phyloP scores from a whole-genome alignment of 2,888 invertebrate species.

The Synanthedon tipuliformis region DNA sequence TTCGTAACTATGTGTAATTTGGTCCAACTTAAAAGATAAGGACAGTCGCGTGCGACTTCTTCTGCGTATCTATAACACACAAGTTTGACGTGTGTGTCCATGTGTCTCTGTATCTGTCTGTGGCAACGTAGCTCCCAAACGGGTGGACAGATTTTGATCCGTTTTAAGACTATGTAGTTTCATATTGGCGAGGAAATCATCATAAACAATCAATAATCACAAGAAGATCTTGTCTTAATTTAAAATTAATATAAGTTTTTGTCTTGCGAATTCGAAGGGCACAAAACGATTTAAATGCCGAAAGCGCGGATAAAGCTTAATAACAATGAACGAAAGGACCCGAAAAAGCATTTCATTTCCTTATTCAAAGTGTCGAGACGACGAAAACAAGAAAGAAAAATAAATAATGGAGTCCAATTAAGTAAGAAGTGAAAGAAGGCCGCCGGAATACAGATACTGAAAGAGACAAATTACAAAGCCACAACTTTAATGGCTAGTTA shows the following conservation, averaged over 20 bases:
- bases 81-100: no score
- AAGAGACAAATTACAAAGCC: constrained; percentile 2
- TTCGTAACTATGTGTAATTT: no score
- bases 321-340: constrained; percentile 22
- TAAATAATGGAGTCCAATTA: constrained; percentile 50
- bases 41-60: no score
- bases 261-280: background rate
- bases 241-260: background rate
- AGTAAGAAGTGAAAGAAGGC: constrained; percentile 28
- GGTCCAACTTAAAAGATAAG: no score
- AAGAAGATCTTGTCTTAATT: background rate
- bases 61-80: no score
- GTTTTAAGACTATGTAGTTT: no score
- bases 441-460: constrained; percentile 10
- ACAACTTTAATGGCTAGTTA: background rate
- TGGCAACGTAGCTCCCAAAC: no score
- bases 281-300: background rate
- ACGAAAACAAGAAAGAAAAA: constrained; percentile 33
- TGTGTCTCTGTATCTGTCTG: no score
- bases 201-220: no score
- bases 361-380: constrained; percentile 27
- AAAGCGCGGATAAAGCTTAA: constrained; percentile 9
- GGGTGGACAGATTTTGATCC: no score
- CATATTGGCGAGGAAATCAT: no score
- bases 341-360: constrained; percentile 32